Evolutionary conservation across 2,888 invertebrate species (phyloP).

Genomic region (Carcina quercana): DNA sequence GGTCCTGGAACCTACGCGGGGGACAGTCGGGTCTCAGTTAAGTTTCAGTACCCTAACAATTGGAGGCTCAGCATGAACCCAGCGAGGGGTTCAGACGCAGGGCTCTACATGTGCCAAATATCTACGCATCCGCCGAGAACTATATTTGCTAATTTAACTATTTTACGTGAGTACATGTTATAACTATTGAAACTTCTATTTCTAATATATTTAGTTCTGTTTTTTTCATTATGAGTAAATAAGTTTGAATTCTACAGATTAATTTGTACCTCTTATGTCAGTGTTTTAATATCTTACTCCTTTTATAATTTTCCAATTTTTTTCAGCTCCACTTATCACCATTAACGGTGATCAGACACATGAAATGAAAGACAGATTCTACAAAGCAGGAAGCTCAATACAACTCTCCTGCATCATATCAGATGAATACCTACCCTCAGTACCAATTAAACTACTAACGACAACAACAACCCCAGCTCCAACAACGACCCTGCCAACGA

Average conservation of each 20-base stretch:
- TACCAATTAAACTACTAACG: constrained; percentile 39
- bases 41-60: constrained; percentile 82
- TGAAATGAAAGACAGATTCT: constrained; percentile 81
- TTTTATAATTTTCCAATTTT: neutral
- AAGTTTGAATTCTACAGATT: too few species aligned
- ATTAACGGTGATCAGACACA: constrained; percentile 82
- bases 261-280: too few species aligned
- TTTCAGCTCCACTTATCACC: constrained; percentile 80
- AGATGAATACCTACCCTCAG: constrained; percentile 47
- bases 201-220: neutral
- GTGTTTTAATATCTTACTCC: neutral
- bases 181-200: neutral
- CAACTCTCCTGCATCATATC: constrained; percentile 78
- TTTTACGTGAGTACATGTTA: constrained; percentile 77
- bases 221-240: too few species aligned
- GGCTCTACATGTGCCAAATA: constrained; percentile 87
- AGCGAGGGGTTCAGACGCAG: constrained; percentile 81
- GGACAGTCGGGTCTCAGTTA: constrained; percentile 77
- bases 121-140: constrained; percentile 87
- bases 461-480: constrained; percentile 37
- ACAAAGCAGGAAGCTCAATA: constrained; percentile 83
- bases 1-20: constrained; percentile 78
- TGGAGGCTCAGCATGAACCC: constrained; percentile 82
- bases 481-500: constrained; percentile 42
- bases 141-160: constrained; percentile 82